Evolutionary conservation across 2,888 invertebrate genomes (phyloP), one percentile per base, ranked within the genome.

Genomic region (Acanthosoma haemorrhoidale): DNA sequence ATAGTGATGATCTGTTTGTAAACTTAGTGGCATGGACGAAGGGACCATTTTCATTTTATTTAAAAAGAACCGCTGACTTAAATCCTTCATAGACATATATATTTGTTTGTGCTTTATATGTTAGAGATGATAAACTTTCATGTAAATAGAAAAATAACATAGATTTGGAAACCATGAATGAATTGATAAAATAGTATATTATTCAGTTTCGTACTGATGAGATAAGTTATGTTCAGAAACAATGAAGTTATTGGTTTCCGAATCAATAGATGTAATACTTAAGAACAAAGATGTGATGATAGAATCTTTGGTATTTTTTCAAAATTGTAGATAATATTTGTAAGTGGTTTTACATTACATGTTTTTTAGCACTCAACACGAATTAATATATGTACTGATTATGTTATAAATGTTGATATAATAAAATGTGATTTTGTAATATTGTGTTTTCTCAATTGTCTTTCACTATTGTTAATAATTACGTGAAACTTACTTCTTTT

Each of bases 261-360:
- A 51, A 1, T 51, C 51, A 51, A 41, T 63, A 36, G 16, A 25
- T 36, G 21, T 39, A 21, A 41, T 64, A 67, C 43, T 43, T 64
- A 67, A 32, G 31, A 57, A 43, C 31, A 67, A 34, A 67, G 32
- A 67, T 67, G 67, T 67, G 67, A 67, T 67, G 18, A 67, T 68
- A 68, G 68, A 34, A 25, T 59, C 38, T 68, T 68, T 59, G 68
- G 68, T 68, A 68, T 68, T 68, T 68, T 68, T 68, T 59, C 68
- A 68, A 68, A 68, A 68, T 68, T 31, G 29, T 68, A 68, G 68
- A n/a, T 34, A 25, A 43, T 31, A 68, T 32, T 21, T 36, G 18
- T 38, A 68, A 59, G 39, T 59, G 38, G 21, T 68, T 68, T 58
- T 68, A 25, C 58, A 68, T 36, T 58, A 36, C 29, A 51, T 36